phyloP scores from a whole-genome alignment of 2,888 invertebrate genomes.

The Trichogramma dendrolimi region DNA sequence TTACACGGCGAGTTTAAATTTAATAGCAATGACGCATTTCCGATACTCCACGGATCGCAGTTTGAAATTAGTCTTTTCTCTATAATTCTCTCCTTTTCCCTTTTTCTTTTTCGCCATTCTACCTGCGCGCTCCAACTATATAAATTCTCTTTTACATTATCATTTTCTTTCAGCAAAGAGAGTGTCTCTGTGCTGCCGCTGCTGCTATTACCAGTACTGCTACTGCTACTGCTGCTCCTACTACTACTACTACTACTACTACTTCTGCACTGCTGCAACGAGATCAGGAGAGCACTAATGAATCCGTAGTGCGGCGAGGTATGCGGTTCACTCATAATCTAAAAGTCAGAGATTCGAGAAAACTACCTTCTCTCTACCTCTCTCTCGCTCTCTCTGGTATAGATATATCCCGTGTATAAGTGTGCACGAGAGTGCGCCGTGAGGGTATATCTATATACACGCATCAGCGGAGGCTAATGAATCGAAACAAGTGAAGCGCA shows the following conservation, averaged over 20 bases:
- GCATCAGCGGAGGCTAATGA: conserved; percentile 17
- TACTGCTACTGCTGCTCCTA: too few relatives aligned
- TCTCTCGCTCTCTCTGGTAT: background rate
- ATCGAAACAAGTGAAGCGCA: conserved; percentile 13
- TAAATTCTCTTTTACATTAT: background rate
- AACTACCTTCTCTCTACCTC: too few relatives aligned
- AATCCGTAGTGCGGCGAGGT: conserved; percentile 8
- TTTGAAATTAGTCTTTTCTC: background rate
- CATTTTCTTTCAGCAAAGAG: background rate
- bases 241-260: too few relatives aligned
- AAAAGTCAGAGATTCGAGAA: too few relatives aligned
- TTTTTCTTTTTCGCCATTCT: conserved; percentile 1
- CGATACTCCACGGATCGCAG: too few relatives aligned
- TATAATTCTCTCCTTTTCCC: background rate
- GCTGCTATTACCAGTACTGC: background rate
- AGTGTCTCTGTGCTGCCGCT: background rate
- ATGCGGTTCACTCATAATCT: conserved; percentile 1
- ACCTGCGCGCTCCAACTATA: background rate
- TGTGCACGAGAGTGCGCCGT: background rate
- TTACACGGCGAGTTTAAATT: too few relatives aligned
- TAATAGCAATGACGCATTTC: too few relatives aligned
- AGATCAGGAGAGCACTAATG: conserved; percentile 11
- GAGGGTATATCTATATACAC: conserved; percentile 3
- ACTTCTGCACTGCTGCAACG: background rate
- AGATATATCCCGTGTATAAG: background rate